phyloP scores from a whole-genome alignment of 2,113 vertebrate genomes.

The Trochalopteron elliotii region DNA sequence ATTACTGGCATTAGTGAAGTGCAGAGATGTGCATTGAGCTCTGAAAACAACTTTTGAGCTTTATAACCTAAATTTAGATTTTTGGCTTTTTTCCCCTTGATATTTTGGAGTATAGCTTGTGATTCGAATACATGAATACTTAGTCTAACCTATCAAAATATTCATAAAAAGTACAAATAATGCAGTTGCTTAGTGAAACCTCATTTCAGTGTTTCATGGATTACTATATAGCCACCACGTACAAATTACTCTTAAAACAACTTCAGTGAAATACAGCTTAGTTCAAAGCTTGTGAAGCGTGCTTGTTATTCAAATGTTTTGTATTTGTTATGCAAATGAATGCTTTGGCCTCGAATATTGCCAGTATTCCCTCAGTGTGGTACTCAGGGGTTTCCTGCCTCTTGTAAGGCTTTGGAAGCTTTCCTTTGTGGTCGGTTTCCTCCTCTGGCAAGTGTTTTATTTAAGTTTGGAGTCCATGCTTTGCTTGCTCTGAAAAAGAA shows the following conservation, averaged over 20 bases:
- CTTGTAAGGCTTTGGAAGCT: not conserved
- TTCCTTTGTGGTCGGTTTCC: not conserved
- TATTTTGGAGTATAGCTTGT: not conserved
- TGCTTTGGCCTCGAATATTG: not conserved
- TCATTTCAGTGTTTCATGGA: not conserved
- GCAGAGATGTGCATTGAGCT: not conserved
- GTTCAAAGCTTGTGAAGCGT: not conserved
- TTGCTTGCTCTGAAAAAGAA: not conserved
- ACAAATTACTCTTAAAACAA: not conserved
- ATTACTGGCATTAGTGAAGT: not conserved
- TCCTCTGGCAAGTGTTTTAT: not conserved
- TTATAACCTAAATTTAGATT: not conserved
- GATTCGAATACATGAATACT: not conserved
- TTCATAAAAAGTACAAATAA: not conserved
- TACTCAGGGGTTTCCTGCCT: not conserved
- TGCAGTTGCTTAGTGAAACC: not conserved
- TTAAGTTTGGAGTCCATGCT: not conserved
- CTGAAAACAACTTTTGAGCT: not conserved
- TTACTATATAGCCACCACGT: not conserved
- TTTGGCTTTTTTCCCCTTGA: not conserved
- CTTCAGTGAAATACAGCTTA: not conserved
- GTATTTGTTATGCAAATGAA: not conserved
- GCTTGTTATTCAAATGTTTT: not conserved
- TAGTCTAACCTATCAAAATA: not conserved
- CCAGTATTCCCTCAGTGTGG: not conserved